Conservation (phyloP, 2,797 vertebrate genomes). For the Halcyon badia region DNA sequence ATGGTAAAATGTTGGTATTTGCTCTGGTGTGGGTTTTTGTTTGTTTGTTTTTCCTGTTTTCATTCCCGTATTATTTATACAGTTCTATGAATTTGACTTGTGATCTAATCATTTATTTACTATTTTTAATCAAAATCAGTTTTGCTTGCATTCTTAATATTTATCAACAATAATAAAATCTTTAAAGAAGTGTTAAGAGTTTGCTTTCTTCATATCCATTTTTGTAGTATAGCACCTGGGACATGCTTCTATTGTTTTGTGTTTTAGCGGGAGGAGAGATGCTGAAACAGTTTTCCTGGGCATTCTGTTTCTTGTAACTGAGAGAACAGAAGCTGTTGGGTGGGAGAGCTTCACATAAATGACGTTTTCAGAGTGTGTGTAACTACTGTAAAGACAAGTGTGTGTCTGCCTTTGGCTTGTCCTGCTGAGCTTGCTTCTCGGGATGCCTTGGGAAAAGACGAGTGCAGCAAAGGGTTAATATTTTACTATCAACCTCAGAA, state of each 20-base stretch:
- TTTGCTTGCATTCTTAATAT: background rate
- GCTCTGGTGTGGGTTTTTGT: background rate
- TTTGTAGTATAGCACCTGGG: background rate
- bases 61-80: background rate
- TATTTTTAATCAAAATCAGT: background rate
- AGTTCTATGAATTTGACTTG: background rate
- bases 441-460: background rate
- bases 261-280: background rate
- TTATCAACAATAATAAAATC: background rate
- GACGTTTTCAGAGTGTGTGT: rapidly evolving
- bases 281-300: background rate
- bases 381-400: rapidly evolving
- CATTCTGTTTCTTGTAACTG: background rate
- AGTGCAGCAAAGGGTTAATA: slow-evolving; percentile 13
- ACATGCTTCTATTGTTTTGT: background rate
- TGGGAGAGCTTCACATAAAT: background rate
- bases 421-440: background rate
- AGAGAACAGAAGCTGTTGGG: background rate
- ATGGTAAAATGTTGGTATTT: background rate
- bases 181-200: background rate
- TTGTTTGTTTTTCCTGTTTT: background rate
- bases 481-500: slow-evolving; percentile 31
- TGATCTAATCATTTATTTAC: background rate
- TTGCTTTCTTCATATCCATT: background rate
- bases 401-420: background rate